phyloP scores from a whole-genome alignment of 2,888 invertebrate species.

The Rotaria sp. region DNA sequence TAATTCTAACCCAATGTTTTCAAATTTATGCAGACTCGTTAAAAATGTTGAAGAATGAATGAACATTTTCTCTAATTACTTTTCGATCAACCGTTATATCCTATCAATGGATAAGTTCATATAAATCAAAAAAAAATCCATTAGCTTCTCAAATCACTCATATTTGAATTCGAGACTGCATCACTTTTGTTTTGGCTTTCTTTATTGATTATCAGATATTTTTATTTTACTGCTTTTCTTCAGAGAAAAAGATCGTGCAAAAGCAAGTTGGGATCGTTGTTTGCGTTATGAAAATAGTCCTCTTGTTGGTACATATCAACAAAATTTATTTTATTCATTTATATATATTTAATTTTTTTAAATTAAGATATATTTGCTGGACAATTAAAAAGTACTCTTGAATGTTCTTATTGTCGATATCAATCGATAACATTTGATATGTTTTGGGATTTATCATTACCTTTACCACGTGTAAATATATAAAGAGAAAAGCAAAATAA shows the following conservation, averaged over 20 bases:
- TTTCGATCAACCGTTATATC: too few relatives aligned
- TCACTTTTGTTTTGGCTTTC: too few relatives aligned
- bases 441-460: slow-evolving; percentile 85
- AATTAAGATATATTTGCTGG: slow-evolving; percentile 68
- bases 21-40: too few relatives aligned
- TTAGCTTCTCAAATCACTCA: too few relatives aligned
- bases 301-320: slow-evolving; percentile 62
- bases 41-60: too few relatives aligned
- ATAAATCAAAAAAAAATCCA: too few relatives aligned
- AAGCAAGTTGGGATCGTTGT: slow-evolving; percentile 80
- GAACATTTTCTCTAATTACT: too few relatives aligned
- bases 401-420: slow-evolving; percentile 78
- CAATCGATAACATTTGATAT: slow-evolving; percentile 87
- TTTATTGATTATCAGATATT: too few relatives aligned
- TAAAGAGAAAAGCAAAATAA: too few relatives aligned
- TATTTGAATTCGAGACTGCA: too few relatives aligned
- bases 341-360: slow-evolving; percentile 17
- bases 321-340: background rate
- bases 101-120: too few relatives aligned
- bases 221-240: background rate
- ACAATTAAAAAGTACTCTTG: slow-evolving; percentile 79
- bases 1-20: too few relatives aligned
- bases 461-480: slow-evolving; percentile 64
- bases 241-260: slow-evolving; percentile 73
- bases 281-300: slow-evolving; percentile 75